Base-by-base conservation (phyloP, 2,797 vertebrate species). In the Hoplostethus mediterraneus region DNA sequence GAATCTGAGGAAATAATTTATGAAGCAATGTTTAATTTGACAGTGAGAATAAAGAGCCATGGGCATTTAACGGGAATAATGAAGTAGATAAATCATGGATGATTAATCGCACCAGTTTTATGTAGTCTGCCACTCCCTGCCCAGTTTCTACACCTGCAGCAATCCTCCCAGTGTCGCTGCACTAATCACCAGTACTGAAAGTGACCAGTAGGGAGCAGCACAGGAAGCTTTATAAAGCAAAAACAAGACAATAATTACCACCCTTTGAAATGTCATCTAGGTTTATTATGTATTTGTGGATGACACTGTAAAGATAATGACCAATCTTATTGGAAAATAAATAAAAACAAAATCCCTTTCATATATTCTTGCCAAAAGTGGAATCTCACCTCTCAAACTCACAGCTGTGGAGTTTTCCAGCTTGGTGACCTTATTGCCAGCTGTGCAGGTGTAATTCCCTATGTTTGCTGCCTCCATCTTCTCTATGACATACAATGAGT, bases 381-480 rank as follows among this genome's bases (percentile, higher is more conserved):
- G 12, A 57, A 30, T 40, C 55, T 86, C 63, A 93, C 93, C 90
- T 83, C 75, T 89, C 64, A 93, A 75, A 59, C 65, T 57, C 40
- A 83, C 53, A n/a, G 82, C 59, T 2, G 85, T 82, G 14, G 67
- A 89, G 64, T 79, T 87, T 71, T 87, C 81, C 71, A 25, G 48
- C 80, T 54, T 76, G 25, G 93, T 93, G 56, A 91, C 81, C 57
- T 16, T 38, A 17, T 92, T 94, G 57, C 68, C 78, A 61, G 88
- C 90, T 7, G 71, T 90, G 82, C 92, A 93, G 16, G 87, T 83
- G 75, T 94, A 93, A 62, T 92, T 92, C 36, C 92, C 92, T 2
- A 44, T 16, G 66, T 67, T 73, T 21, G 52, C 63, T 21, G 0
- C 53, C 33, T 53, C 73, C 38, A 92, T 40, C 13, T 52, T 75